Conservation (phyloP, 2,797 vertebrate genomes). For the Enteromius afrohamiltoni region DNA sequence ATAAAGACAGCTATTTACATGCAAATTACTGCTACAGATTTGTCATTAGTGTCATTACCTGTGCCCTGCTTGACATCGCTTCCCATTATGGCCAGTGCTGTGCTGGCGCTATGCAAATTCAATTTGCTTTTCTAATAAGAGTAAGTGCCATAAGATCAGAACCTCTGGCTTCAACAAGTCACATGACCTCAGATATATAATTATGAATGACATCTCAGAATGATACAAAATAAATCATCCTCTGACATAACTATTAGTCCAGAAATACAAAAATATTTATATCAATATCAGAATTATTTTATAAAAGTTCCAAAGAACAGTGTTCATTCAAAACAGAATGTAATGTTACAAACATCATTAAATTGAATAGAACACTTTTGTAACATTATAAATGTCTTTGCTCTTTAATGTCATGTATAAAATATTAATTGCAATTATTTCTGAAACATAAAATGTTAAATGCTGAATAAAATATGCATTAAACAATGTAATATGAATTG, state of each 20-base stretch:
- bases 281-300: neutral
- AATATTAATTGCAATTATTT: neutral
- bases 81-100: slow-evolving; percentile 13
- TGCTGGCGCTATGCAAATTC: slow-evolving; percentile 36
- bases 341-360: neutral
- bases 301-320: neutral
- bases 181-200: slow-evolving; percentile 8
- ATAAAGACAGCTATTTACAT: slow-evolving; percentile 60
- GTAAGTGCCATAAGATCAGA: slow-evolving; percentile 25
- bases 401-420: neutral
- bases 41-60: slow-evolving; percentile 38
- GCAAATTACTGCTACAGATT: slow-evolving; percentile 44
- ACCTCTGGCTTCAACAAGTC: neutral
- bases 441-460: neutral
- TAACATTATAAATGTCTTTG: neutral
- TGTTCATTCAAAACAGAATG: neutral
- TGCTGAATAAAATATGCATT: neutral
- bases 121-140: slow-evolving; percentile 46
- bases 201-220: slow-evolving; percentile 2
- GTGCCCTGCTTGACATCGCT: slow-evolving; percentile 21
- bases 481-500: no score
- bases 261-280: neutral
- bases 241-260: neutral
- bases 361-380: neutral
- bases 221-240: neutral